Conservation (phyloP, 2,113 vertebrate species). For the Orycteropus afer region DNA sequence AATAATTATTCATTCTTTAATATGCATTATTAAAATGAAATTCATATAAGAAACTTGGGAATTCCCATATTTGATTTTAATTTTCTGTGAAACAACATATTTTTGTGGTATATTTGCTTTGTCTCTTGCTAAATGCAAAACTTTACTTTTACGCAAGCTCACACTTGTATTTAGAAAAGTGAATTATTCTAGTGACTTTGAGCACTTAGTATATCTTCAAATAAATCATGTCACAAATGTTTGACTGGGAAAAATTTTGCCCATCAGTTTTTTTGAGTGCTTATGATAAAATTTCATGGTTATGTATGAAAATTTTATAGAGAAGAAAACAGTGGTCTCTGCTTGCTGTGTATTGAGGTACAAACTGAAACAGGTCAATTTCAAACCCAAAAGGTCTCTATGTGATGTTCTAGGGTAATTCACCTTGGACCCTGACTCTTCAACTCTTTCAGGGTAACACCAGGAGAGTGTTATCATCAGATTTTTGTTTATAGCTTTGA, state of each 20-base stretch:
- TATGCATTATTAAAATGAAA: neutral
- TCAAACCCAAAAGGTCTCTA: neutral
- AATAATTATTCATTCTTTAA: neutral
- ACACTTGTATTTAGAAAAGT: neutral
- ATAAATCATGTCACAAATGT: neutral
- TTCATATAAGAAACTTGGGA: neutral
- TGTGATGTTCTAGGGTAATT: neutral
- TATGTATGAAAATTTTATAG: neutral
- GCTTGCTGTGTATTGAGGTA: neutral
- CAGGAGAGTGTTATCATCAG: neutral
- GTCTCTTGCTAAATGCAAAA: neutral
- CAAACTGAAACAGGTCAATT: neutral
- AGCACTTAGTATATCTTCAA: neutral
- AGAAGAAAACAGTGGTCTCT: neutral
- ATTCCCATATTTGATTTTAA: neutral
- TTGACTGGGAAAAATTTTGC: neutral
- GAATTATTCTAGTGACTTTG: neutral
- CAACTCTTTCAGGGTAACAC: neutral
- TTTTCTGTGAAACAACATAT: neutral
- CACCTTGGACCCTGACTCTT: neutral
- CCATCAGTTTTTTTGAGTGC: neutral
- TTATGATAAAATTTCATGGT: neutral
- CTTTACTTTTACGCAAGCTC: neutral
- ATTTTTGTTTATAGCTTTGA: neutral
- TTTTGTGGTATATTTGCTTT: neutral